phyloP scores from a whole-genome alignment of 2,113 vertebrate species.

The Sciurus niger region DNA sequence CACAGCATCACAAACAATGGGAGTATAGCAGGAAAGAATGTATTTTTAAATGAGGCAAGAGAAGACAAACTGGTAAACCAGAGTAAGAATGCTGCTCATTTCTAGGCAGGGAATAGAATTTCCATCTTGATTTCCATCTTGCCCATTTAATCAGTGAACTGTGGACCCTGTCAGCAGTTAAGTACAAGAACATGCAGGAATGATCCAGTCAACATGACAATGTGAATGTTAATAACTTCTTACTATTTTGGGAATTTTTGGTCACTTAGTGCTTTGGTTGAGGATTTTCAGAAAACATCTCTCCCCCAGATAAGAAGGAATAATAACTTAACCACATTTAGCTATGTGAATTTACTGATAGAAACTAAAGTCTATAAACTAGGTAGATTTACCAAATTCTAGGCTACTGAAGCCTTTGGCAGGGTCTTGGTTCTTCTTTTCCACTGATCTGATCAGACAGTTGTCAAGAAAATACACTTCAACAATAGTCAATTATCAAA shows the following conservation, averaged over 20 bases:
- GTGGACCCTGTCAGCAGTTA: not conserved
- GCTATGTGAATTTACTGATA: not conserved
- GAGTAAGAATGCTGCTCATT: not conserved
- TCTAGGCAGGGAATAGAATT: not conserved
- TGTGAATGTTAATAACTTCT: not conserved
- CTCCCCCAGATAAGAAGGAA: too few relatives aligned
- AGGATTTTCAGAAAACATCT: not conserved
- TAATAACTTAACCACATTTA: not conserved
- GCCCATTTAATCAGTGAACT: not conserved
- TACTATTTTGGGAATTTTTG: not conserved
- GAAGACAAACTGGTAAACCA: not conserved
- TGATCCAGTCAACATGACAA: not conserved
- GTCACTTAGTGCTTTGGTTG: not conserved
- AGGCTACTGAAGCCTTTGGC: not conserved
- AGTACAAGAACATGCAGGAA: accelerated
- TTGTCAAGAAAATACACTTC: not conserved
- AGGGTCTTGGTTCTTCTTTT: not conserved
- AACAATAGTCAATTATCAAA: not conserved
- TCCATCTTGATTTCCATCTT: too few relatives aligned
- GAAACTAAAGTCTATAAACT: not conserved
- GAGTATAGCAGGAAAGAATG: not conserved
- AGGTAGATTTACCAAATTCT: not conserved
- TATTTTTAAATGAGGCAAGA: not conserved
- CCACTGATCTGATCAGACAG: not conserved
- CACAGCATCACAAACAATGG: not conserved